Base-by-base conservation (phyloP, 2,888 invertebrate species). In the Trissonchulus latispiculum region DNA sequence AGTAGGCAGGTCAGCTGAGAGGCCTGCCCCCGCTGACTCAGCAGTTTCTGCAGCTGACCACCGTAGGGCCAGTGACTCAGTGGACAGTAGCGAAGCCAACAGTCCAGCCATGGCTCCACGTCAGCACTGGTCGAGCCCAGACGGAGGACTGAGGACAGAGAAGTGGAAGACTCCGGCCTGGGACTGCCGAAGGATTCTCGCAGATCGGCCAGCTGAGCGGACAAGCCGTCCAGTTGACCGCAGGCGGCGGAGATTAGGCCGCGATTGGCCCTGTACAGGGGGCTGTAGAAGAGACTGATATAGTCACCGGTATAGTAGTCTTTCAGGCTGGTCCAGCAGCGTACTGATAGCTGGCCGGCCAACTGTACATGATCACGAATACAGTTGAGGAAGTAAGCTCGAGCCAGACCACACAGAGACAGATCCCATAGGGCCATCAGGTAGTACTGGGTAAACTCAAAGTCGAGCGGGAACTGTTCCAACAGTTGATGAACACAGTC, bases 401-500 rank as follows among this genome's bases (percentile, higher is more conserved):
- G 93, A 81, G 94, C 94, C 71, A 95, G 87, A 18, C 94, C 92
- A 78, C 93, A 87, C 80, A 92, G 91, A 23, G 90, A 89, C 36
- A 90, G 88, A 84, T 96, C 95, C 93, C 95, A 95, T 35, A 96
- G 83, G 0, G 92, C 90, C 0, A 93, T 92, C 77, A 97, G 88
- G 84, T 93, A 94, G 0, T 91, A 92, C 85, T 94, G 93, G 29
- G 92, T 90, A 86, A 92, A 93, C 85, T 94, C 92, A 85, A 96
- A 95, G 78, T 90, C 89, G 0, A 90, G 87, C 0, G 94, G 94
- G 84, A 90, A 93, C 85, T 95, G 95, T 78, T 90, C 89, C 78
- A 90, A 85, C 71, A 96, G 86, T 86, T 96, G 96, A 92, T 93
- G 94, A 72, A 90, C 90, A 84, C 93, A 92, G 85, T 97, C 96